Percentiles rank a stretch among this genome's conserved stretches.
Evolutionary conservation across 2,113 vertebrate species (phyloP).

Genomic region (Varanus komodoensis): DNA sequence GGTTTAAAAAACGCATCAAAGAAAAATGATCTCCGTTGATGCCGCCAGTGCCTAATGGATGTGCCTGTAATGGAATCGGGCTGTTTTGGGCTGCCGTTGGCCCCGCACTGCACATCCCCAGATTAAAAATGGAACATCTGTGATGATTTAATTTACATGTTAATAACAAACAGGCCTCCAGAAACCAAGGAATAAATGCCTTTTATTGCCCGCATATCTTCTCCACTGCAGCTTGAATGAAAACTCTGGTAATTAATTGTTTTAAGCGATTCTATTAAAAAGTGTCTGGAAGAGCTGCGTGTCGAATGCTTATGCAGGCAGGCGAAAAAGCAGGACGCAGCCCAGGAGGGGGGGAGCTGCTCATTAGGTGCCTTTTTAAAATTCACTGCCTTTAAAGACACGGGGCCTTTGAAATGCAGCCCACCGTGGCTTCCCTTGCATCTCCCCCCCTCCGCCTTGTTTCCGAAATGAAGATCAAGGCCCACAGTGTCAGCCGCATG

Average conservation of each 20-base stretch:
- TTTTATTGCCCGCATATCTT: constrained; percentile 98
- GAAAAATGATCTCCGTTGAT: constrained; percentile 78
- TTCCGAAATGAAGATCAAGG: not conserved
- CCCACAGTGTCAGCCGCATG: rapidly evolving
- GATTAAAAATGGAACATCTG: constrained; percentile 99
- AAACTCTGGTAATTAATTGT: constrained; percentile 99
- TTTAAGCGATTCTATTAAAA: constrained; percentile 99
- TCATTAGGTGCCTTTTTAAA: constrained; percentile 75
- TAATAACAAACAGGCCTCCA: constrained; percentile 99
- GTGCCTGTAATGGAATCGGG: constrained; percentile 92
- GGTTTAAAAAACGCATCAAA: constrained; percentile 75
- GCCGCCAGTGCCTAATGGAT: constrained; percentile 87
- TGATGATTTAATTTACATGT: constrained; percentile 99
- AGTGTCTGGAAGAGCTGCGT: constrained; percentile 90
- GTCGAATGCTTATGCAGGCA: constrained; percentile 86
- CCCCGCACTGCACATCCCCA: constrained; percentile 91
- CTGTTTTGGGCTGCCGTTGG: constrained; percentile 85
- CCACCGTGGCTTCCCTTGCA: not conserved
- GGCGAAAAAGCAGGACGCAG: constrained; percentile 69
- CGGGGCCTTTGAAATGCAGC: constrained; percentile 38
- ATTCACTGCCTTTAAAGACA: constrained; percentile 65
- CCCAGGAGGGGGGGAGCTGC: constrained; percentile 67
- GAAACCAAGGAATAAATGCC: constrained; percentile 97
- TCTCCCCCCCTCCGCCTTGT: constrained; percentile 40
- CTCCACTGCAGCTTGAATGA: constrained; percentile 92